A percentile compares a stretch with the other conserved stretches of the same genome.
These are phyloP conservation scores for Dioctria linearis DNA, from an alignment of 2,888 invertebrate species.

Conservation along the genomic window DNA sequence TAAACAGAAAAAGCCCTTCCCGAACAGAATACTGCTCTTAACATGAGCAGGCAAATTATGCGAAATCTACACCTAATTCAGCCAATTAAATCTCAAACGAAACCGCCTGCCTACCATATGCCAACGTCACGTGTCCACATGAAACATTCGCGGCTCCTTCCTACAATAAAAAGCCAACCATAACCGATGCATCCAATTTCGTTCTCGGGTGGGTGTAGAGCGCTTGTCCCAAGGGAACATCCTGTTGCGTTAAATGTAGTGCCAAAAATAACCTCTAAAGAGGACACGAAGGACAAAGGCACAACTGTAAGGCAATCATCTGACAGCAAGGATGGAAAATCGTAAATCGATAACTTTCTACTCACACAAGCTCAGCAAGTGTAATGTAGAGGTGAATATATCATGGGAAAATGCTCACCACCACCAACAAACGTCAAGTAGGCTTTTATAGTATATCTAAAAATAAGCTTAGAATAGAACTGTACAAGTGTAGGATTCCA, in stretches of 20 bases:
- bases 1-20: no score
- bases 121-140: slow-evolving; percentile 27
- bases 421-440: neutral
- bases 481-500: no score
- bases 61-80: slow-evolving; percentile 15
- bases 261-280: slow-evolving; percentile 45
- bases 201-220: slow-evolving; percentile 8
- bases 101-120: slow-evolving; percentile 26
- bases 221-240: slow-evolving; percentile 35
- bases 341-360: slow-evolving; percentile 42
- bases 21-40: no score
- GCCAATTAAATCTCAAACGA: slow-evolving; percentile 37
- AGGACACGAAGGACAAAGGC: slow-evolving; percentile 41
- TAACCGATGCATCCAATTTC: slow-evolving; percentile 30
- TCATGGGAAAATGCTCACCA: slow-evolving; percentile 4
- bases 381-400: neutral
- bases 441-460: neutral
- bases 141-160: neutral
- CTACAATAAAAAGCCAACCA: neutral
- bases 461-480: no score
- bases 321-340: slow-evolving; percentile 44
- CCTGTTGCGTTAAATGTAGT: slow-evolving; percentile 32
- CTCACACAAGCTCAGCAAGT: slow-evolving; percentile 14
- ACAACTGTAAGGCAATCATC: slow-evolving; percentile 26
- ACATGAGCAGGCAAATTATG: neutral